Base-by-base conservation (phyloP, 2,113 vertebrate genomes). In the Numenius arquata region DNA sequence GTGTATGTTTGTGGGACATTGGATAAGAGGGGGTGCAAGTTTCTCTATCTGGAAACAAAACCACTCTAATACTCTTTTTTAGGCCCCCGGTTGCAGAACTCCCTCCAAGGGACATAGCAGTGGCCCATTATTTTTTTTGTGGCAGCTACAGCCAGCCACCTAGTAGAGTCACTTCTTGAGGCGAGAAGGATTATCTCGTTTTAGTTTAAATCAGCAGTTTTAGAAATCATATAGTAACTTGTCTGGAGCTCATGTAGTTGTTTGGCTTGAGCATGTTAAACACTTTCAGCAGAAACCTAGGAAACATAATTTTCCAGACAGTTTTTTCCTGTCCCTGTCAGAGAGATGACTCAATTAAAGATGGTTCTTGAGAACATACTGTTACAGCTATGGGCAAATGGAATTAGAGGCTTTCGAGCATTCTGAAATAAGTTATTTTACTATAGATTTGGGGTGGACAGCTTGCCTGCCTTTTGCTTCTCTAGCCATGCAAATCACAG, bases 401-500 rank as follows among this genome's bases (percentile, higher is more conserved):
- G 66, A 96, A 73, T 63, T 55, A 74, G 52, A 80, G 48, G 43
- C 43, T 74, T 91, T 85, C 1, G 2, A 78, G 59, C 15, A 65
- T 52, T 73, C 47, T 68, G 67, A 79, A 88, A 58, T 26, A 76
- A 74, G 32, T 75, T 68, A 48, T 82, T 90, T 84, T 71, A 26
- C 43, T 53, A 6, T 15, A 79, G 20, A 36, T 88, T 80, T 1
- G 1, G 25, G 52, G 27, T 66, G 59, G 56, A 66, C 40, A 79
- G 19, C 3, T 2, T 92, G 25, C 16, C 70, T 85, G 25, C 22
- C 40, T 83, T 91, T 90, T 88, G 52, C 67, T 94, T 92, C 52
- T 71, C 76, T 62, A 72, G 63, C 52, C 67, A 75, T 81, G 89
- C 70, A 96, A 93, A 96, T 94, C 74, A 65, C 41, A 56, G 74